These are phyloP conservation scores for Tonatia bakeri DNA, from an alignment of 2,113 vertebrate species.

Conservation along the genomic window DNA sequence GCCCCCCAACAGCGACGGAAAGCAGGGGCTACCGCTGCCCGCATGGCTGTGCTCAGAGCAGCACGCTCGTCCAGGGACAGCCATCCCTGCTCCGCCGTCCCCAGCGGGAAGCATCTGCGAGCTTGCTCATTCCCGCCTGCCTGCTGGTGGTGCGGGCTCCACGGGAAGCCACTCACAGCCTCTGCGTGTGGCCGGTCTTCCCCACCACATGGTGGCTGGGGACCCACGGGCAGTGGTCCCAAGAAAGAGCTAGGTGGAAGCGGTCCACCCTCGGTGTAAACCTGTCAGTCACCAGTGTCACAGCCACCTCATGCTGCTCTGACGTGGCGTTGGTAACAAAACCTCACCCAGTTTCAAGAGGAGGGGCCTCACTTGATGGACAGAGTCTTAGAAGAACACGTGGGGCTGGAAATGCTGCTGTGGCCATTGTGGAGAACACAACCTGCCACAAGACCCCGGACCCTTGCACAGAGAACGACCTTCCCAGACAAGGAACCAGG, in stretches of 20 bases:
- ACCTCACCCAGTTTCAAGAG: not conserved
- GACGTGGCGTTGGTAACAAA: not conserved
- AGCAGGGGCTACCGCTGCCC: not conserved
- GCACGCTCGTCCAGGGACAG: not conserved
- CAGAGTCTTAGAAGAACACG: not conserved
- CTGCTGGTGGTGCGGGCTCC: not conserved
- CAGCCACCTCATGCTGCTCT: not conserved
- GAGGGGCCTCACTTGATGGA: too few relatives aligned
- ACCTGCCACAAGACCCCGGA: not conserved
- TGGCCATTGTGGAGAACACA: not conserved
- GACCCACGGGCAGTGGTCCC: not conserved
- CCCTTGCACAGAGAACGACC: accelerated
- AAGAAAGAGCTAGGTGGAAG: not conserved
- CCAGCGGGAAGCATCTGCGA: accelerated
- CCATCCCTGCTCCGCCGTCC: not conserved
- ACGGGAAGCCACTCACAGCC: not conserved
- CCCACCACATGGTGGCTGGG: not conserved
- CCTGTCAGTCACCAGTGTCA: not conserved
- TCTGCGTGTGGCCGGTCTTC: not conserved
- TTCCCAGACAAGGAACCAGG: too few relatives aligned
- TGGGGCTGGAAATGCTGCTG: not conserved
- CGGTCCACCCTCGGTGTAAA: not conserved
- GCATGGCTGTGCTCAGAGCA: not conserved
- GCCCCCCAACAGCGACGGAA: accelerated
- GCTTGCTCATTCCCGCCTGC: not conserved